Percentiles rank a stretch among this genome's conserved stretches.
Evolutionary conservation across 1,140 invertebrate genomes (phyloP).

Genomic region (Drosophila teissieri): DNA sequence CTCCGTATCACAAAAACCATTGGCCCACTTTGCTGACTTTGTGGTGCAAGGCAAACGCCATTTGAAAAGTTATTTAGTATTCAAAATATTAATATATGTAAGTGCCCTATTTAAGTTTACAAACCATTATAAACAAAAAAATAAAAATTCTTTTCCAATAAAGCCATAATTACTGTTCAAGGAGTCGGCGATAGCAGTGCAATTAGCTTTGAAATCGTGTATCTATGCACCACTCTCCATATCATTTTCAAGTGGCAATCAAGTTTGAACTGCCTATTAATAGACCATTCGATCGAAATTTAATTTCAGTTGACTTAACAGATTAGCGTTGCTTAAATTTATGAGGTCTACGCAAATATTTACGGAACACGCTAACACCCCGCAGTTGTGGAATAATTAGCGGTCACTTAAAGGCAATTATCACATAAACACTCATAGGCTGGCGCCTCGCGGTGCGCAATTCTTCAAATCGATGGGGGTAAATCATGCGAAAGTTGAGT

Average conservation of each 20-base stretch:
- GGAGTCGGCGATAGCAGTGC: slow-evolving; percentile 14
- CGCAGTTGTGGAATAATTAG: slow-evolving; percentile 43
- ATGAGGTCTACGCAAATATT: slow-evolving; percentile 38
- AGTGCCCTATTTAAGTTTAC: not conserved
- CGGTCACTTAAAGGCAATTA: slow-evolving; percentile 52
- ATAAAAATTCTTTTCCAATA: not conserved
- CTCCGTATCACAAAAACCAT: slow-evolving; percentile 19
- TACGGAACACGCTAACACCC: slow-evolving; percentile 28
- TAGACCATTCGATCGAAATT: slow-evolving; percentile 37
- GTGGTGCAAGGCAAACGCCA: not conserved
- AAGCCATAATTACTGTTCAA: not conserved
- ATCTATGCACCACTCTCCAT: slow-evolving; percentile 7
- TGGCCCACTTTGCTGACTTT: slow-evolving; percentile 21
- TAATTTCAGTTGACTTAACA: slow-evolving; percentile 37
- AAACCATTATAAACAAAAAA: not conserved
- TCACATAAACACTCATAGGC: slow-evolving; percentile 20
- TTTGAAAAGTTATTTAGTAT: not conserved
- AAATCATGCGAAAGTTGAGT: slow-evolving; percentile 20
- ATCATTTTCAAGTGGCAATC: slow-evolving; percentile 52
- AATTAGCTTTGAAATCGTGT: slow-evolving; percentile 15
- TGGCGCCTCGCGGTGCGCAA: slow-evolving; percentile 14
- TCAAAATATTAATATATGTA: not conserved
- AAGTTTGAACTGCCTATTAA: slow-evolving; percentile 30
- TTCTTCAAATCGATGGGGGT: not conserved
- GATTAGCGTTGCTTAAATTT: slow-evolving; percentile 40